Evolutionary conservation across 2,113 vertebrate species (phyloP), one percentile per base, ranked within the genome.

Genomic region (Corythaixoides concolor): DNA sequence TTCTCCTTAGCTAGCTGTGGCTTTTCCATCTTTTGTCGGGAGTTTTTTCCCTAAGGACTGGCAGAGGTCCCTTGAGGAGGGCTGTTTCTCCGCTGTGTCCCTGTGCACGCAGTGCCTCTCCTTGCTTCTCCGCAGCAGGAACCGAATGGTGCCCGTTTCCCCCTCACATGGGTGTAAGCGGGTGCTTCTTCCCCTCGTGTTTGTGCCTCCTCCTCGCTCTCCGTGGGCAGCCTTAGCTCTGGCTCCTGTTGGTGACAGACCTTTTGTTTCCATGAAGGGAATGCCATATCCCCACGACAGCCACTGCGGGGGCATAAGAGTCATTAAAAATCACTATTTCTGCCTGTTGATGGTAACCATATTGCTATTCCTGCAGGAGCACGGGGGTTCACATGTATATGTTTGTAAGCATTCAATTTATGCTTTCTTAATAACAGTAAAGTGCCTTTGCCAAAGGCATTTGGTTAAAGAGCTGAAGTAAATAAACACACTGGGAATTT

Each of bases 361-460:
- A 30, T 43, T 76, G 79, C 62, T 47, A 0, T 68, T 83, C 53
- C 55, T 52, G 27, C 50, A 32, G 90, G 67, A 73, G 33, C 70
- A n/a, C 0, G 1, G 30, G 12, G 19, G 6, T 53, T 68, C 45
- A 64, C 33, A 13, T 0, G 1, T 60, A 5, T 33, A 11, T 0
- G 0, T 66, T 43, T 73, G 50, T 49, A 76, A 83, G 24, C 5
- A 0, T 88, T 86, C 37, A 27, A 12, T 77, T 92, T 58, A n/a
- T 64, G 39, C 53, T 82, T 94, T 76, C 62, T 66, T 79, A 72
- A 16, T 66, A 78, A 67, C 28, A 32, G 27, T 35, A 17, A 81
- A 85, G 22, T 56, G 81, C 39, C 60, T 94, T 84, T 70, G 64
- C 77, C 45, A 62, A 75, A 93, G 66, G 77, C 78, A 5, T 76